Conservation (phyloP, 2,888 invertebrate species). For the Thera britannica region DNA sequence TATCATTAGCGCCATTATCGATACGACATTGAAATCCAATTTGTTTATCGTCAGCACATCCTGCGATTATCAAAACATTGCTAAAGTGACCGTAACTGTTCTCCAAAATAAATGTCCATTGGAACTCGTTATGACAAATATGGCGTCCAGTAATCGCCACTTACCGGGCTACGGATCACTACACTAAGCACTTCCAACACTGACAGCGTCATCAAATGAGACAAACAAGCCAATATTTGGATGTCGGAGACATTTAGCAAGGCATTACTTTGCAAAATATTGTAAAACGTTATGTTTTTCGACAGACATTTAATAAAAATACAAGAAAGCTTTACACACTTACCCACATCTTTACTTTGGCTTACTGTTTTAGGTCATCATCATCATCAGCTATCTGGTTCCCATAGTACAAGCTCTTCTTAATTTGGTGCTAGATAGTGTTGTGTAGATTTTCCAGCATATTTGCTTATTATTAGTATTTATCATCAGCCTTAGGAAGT, state of each 20-base stretch:
- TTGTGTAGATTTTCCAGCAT: no score
- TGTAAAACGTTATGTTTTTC: no score
- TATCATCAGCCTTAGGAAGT: no score
- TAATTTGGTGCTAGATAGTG: no score
- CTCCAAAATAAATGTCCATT: slow-evolving; percentile 4
- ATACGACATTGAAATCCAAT: slow-evolving; percentile 2
- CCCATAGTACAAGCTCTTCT: no score
- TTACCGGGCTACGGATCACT: slow-evolving; percentile 7
- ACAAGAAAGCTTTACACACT: no score
- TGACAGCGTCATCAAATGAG: slow-evolving; percentile 6
- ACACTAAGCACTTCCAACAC: neutral
- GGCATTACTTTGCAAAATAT: no score
- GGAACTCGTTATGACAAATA: slow-evolving; percentile 11
- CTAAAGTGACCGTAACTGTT: slow-evolving; percentile 11
- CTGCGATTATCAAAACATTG: slow-evolving; percentile 16
- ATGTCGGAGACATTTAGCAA: neutral
- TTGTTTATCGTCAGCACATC: slow-evolving; percentile 5
- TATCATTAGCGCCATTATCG: neutral
- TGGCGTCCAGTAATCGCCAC: slow-evolving; percentile 14
- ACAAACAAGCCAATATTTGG: slow-evolving; percentile 4
- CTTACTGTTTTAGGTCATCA: no score
- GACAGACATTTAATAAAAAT: no score
- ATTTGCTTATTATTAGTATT: no score
- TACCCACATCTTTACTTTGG: no score
- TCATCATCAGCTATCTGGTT: no score